These are phyloP conservation scores for Eutolmus rufibarbis DNA, from an alignment of 2,888 invertebrate species.

Conservation along the genomic window DNA sequence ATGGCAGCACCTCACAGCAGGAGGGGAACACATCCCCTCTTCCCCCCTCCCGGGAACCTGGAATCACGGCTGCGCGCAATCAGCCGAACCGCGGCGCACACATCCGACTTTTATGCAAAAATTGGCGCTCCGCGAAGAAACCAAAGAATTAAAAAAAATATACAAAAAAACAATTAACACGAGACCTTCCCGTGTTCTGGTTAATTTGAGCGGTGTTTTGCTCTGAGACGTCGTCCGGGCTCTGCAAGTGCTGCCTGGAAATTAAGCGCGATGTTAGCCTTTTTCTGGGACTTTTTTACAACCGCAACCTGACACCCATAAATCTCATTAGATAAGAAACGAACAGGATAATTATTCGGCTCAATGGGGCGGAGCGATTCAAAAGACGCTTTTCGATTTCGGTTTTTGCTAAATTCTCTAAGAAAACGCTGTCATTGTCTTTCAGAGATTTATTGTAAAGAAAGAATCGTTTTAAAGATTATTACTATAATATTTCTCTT, in stretches of 20 bases:
- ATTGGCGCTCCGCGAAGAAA: neutral
- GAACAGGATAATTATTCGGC: neutral
- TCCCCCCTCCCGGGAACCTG: neutral
- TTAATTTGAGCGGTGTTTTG: neutral
- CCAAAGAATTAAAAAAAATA: neutral
- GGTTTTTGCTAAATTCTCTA: neutral
- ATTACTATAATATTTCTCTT: neutral
- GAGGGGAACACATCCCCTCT: neutral
- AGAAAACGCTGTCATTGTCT: neutral
- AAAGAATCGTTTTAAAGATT: neutral
- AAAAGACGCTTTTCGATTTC: neutral
- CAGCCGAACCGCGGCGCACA: neutral
- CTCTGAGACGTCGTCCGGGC: neutral
- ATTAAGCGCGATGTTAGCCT: neutral
- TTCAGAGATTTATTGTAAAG: neutral
- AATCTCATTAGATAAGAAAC: neutral
- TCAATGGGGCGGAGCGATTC: neutral
- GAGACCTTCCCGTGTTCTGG: neutral
- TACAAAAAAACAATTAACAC: neutral
- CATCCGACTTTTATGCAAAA: neutral
- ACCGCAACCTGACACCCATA: neutral
- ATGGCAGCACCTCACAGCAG: neutral
- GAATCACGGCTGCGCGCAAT: neutral
- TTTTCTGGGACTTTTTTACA: neutral
- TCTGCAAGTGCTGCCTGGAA: neutral